Evolutionary conservation across 1,140 invertebrate genomes (phyloP).

Genomic region (Lasaia peninsularis): DNA sequence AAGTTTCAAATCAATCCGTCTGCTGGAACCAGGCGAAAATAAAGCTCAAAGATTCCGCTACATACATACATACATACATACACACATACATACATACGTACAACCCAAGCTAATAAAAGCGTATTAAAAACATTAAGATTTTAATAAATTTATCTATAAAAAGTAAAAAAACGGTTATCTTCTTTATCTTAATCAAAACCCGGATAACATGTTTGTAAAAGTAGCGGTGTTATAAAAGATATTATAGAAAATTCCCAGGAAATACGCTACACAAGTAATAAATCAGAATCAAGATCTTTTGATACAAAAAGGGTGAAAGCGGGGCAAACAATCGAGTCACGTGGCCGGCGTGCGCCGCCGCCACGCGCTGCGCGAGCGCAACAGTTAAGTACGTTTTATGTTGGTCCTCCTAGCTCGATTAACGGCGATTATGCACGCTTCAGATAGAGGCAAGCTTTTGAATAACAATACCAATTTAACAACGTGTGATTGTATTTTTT

Average conservation of each 20-base stretch:
- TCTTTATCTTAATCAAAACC: too few relatives aligned
- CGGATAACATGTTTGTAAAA: background rate
- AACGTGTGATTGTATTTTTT: too few relatives aligned
- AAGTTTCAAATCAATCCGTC: too few relatives aligned
- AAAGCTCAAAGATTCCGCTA: too few relatives aligned
- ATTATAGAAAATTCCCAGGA: constrained; percentile 31
- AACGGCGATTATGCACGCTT: constrained; percentile 73
- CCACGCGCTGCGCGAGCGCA: constrained; percentile 64
- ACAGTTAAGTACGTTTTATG: constrained; percentile 49
- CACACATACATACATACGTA: too few relatives aligned
- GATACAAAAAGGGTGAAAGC: constrained; percentile 62
- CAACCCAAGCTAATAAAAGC: too few relatives aligned
- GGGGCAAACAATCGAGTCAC: constrained; percentile 58
- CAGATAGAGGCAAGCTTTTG: constrained; percentile 59
- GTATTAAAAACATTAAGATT: too few relatives aligned
- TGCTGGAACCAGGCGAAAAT: too few relatives aligned
- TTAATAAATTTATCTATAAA: too few relatives aligned
- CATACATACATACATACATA: too few relatives aligned
- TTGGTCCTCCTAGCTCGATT: constrained; percentile 66
- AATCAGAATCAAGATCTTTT: constrained; percentile 31
- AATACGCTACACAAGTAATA: constrained; percentile 27
- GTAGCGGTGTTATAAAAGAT: background rate
- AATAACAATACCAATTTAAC: background rate
- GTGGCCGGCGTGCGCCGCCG: constrained; percentile 59
- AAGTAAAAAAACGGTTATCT: too few relatives aligned